A percentile compares a stretch with the other conserved stretches of the same genome.
Evolutionary conservation across 1,140 invertebrate genomes (phyloP).

Genomic region (Mya arenaria): DNA sequence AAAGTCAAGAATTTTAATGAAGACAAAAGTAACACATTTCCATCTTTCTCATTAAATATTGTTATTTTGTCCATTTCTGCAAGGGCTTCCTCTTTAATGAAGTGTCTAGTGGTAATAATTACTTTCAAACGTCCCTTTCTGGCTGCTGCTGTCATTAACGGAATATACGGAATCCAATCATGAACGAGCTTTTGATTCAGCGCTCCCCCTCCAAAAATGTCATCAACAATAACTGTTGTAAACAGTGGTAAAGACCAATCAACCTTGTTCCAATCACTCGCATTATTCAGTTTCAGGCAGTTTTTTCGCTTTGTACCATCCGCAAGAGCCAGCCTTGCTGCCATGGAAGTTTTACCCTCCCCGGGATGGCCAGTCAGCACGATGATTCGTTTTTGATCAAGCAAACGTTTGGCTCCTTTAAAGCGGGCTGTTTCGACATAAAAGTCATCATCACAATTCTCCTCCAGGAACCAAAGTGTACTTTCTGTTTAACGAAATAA

Average conservation of each 20-base stretch:
- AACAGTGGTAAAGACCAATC: slow-evolving; percentile 10
- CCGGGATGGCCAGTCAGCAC: slow-evolving; percentile 36
- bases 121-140: too few species aligned
- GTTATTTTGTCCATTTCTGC: too few species aligned
- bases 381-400: not conserved
- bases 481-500: too few species aligned
- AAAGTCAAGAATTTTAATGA: too few species aligned
- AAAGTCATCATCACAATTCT: too few species aligned
- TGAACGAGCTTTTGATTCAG: not conserved
- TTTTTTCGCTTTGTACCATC: not conserved
- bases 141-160: too few species aligned
- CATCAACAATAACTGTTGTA: slow-evolving; percentile 33
- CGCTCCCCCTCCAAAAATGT: slow-evolving; percentile 34
- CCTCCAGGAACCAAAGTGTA: too few species aligned
- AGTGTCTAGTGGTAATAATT: too few species aligned
- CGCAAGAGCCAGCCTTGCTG: slow-evolving; percentile 10
- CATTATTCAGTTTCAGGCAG: not conserved
- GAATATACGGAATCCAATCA: slow-evolving; percentile 2
- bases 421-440: slow-evolving; percentile 7
- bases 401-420: not conserved
- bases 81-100: too few species aligned
- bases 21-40: too few species aligned
- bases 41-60: too few species aligned
- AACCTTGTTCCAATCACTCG: slow-evolving; percentile 7
- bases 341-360: slow-evolving; percentile 45